Evolutionary conservation across 2,113 vertebrate genomes (phyloP).

Genomic region (Shinisaurus crocodilurus): DNA sequence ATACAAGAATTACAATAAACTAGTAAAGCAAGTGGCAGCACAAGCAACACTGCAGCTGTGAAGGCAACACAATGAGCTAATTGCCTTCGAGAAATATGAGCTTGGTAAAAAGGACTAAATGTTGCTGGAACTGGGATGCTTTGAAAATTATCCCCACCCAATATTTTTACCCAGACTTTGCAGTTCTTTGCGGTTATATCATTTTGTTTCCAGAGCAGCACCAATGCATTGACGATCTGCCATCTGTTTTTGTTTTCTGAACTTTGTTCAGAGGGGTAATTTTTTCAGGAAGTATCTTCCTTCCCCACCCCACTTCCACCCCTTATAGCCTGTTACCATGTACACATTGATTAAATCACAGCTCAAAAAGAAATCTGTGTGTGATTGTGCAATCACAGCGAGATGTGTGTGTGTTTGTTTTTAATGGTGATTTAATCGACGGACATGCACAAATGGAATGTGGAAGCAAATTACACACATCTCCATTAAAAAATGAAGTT

Average conservation of each 20-base stretch:
- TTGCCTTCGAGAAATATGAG: neutral
- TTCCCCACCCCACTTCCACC: neutral
- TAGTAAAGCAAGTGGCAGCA: slow-evolving; percentile 23
- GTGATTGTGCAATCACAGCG: neutral
- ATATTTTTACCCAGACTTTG: neutral
- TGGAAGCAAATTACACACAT: neutral
- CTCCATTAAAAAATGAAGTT: neutral
- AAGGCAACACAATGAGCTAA: slow-evolving; percentile 25
- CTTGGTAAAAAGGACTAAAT: neutral
- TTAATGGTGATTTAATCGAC: neutral
- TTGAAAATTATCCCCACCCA: neutral
- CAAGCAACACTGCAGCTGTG: slow-evolving; percentile 5
- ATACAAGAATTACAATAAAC: slow-evolving; percentile 51
- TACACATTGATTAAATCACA: neutral
- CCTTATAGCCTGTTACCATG: neutral
- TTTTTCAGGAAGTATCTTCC: neutral
- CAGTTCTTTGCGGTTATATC: neutral
- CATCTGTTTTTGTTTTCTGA: neutral
- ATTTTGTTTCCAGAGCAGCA: neutral
- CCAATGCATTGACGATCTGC: neutral
- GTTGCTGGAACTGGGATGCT: neutral
- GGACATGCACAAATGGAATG: neutral
- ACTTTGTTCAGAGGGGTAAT: neutral
- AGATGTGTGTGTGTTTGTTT: neutral
- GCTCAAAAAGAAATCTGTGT: neutral